Base-by-base conservation (phyloP, 2,113 vertebrate genomes). In the Charina bottae region DNA sequence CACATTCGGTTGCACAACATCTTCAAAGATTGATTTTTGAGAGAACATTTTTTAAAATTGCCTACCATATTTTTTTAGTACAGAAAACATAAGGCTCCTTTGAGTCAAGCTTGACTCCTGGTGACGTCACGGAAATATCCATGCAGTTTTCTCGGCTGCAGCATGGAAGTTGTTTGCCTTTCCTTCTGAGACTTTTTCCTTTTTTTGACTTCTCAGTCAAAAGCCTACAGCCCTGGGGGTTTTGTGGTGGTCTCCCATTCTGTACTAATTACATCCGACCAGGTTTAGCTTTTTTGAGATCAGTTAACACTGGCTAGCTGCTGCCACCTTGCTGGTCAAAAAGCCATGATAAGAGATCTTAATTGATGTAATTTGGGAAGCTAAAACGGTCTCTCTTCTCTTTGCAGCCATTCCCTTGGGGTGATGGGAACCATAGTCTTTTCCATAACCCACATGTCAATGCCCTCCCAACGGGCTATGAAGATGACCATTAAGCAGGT, bases 381-480 rank as follows among this genome's bases (percentile, higher is more conserved):
- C 85, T 17, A 0, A 28, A 64, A 19, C 0, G 83, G 7, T 26
- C 55, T 89, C 49, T 94, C 26, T 94, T 97, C 54, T 85, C 87
- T 95, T 90, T 68, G 92, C 97, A 99, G 99, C 98, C 97, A 93
- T 99, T 99, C 90, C 99, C 99, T 3, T 99, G 99, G 99, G 99
- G 99, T 90, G 99, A 99, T 42, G 99, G 99, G 37, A 98, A 96
- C 95, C 98, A 98, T 94, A 92, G 89, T 26, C 96, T 99, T 1
- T 99, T 99, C 97, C 99, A 99, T 97, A 99, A 99, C 90, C 0
- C 98, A 1, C 98, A 98, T 0, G 0, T 95, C 93, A 99, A 99
- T 2, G 1, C 99, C 54, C 99, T 99, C 87, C 99, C 99, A 53
- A 97, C 97, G 0, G 99, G 99, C 90, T 99, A 98, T 60, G 99